These are phyloP conservation scores for Eledone cirrhosa DNA, from an alignment of 2,888 invertebrate genomes.

Conservation along the genomic window DNA sequence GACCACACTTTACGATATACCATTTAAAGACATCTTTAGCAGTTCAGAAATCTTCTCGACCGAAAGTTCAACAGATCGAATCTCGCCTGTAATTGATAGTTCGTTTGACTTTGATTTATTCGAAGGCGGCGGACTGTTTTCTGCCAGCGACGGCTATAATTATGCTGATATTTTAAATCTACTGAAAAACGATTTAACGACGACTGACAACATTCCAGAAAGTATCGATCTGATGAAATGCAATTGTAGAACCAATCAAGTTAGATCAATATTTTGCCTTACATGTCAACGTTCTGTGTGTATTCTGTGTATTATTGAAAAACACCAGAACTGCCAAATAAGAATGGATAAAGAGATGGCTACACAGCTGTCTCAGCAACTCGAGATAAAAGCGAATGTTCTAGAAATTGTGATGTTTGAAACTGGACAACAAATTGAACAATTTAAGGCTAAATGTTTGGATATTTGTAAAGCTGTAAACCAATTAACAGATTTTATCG, in stretches of 20 bases:
- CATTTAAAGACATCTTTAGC: no score
- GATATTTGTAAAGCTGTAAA: background rate
- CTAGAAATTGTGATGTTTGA: background rate
- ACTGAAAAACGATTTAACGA: no score
- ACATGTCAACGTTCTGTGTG: background rate
- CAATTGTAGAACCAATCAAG: background rate
- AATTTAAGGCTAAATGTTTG: background rate
- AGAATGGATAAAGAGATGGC: background rate
- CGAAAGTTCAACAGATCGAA: no score
- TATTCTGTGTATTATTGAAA: background rate
- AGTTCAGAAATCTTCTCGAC: no score
- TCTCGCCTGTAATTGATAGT: no score
- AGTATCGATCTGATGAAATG: background rate
- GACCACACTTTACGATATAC: no score
- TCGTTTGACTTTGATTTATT: no score
- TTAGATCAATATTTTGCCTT: background rate
- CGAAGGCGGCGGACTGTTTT: no score
- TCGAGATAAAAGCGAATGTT: background rate
- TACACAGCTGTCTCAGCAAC: background rate
- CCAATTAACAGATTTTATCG: background rate
- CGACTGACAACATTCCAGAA: background rate
- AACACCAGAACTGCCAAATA: background rate
- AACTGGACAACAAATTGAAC: background rate
- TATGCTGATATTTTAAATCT: no score
- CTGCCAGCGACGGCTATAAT: no score